Conservation (phyloP, 2,888 invertebrate species). For the Calephelis perditalis region DNA sequence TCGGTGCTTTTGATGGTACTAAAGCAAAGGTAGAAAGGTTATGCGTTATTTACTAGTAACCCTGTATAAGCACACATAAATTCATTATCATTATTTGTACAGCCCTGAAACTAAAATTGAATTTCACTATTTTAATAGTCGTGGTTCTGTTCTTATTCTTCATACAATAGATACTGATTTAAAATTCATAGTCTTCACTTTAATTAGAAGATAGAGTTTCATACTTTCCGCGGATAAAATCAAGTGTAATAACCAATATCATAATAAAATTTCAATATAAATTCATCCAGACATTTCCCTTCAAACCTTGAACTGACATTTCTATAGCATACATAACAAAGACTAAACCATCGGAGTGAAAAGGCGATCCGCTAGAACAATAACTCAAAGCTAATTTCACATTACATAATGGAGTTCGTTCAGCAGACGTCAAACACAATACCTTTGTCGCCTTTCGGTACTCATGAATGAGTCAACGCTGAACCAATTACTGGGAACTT, state of each 20-base stretch:
- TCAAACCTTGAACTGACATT: neutral
- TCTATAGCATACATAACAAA: neutral
- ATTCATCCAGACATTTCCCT: neutral
- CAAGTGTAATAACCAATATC: neutral
- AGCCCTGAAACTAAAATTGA: too few species aligned
- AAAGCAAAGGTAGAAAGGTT: too few species aligned
- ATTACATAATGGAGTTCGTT: constrained; percentile 16
- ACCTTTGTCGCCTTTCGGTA: constrained; percentile 31
- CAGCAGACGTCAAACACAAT: constrained; percentile 26
- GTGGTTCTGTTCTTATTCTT: too few species aligned
- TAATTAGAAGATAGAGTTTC: too few species aligned
- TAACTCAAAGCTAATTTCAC: constrained; percentile 11
- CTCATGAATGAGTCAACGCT: constrained; percentile 41
- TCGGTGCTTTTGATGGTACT: too few species aligned
- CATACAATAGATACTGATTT: too few species aligned
- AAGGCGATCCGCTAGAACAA: constrained; percentile 5
- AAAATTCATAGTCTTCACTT: too few species aligned
- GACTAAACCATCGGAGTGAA: neutral
- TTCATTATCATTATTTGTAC: too few species aligned
- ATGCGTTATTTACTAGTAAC: too few species aligned
- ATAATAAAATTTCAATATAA: neutral
- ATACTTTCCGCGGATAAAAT: too few species aligned
- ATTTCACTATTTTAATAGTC: too few species aligned
- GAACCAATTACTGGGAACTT: constrained; percentile 39
- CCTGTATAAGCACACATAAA: too few species aligned